These are phyloP conservation scores for Lasioglossum marginatum DNA, from an alignment of 2,888 invertebrate species.

Conservation along the genomic window DNA sequence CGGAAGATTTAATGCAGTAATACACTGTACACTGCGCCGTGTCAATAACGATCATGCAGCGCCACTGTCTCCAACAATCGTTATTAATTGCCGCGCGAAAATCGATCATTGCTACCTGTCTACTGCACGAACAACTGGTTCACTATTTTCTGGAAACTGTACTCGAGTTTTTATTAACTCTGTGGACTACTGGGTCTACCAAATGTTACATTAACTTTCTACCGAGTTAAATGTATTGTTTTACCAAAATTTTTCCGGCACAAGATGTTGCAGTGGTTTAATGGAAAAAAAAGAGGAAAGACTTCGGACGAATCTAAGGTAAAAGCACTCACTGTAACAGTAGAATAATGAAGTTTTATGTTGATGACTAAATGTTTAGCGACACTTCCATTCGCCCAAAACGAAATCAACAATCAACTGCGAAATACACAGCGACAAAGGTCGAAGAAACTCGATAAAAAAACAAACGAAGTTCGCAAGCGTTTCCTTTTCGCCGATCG, in stretches of 20 bases:
- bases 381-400: neutral
- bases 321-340: neutral
- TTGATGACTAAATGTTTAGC: neutral
- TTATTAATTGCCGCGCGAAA: neutral
- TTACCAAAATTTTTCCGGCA: too few species aligned
- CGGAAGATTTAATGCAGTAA: slow-evolving; percentile 40
- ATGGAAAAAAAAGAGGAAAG: neutral
- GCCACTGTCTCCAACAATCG: neutral
- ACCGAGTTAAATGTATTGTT: too few species aligned
- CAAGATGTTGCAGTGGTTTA: neutral
- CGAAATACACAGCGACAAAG: neutral
- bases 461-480: slow-evolving; percentile 24
- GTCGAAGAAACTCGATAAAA: slow-evolving; percentile 40
- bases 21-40: slow-evolving; percentile 1
- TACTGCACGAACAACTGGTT: neutral
- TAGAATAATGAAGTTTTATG: neutral
- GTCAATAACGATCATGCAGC: slow-evolving; percentile 7
- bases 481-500: slow-evolving; percentile 71
- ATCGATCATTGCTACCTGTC: neutral
- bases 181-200: neutral
- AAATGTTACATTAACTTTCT: neutral
- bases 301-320: neutral
- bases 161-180: neutral
- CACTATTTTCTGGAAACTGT: neutral
- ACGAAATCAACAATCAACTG: slow-evolving; percentile 6